These are phyloP conservation scores for Corythornis leucogaster DNA, from an alignment of 2,797 vertebrate genomes.

Conservation along the genomic window DNA sequence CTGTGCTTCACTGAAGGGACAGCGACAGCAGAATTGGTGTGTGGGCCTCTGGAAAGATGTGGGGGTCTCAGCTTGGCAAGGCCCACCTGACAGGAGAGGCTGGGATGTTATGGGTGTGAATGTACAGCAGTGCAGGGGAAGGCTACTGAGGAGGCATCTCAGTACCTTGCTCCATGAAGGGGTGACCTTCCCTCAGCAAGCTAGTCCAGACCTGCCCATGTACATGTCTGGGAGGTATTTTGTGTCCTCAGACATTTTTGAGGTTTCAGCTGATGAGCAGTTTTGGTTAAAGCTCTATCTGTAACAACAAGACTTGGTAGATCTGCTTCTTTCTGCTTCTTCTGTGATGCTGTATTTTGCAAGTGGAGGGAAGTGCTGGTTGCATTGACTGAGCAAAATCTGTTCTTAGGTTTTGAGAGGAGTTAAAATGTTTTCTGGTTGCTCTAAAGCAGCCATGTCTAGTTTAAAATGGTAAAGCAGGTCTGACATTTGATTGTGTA, in stretches of 20 bases:
- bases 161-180: not conserved
- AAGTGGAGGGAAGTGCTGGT: not conserved
- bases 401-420: not conserved
- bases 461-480: not conserved
- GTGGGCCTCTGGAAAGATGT: not conserved
- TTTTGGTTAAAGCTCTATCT: not conserved
- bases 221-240: not conserved
- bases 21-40: not conserved
- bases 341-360: not conserved
- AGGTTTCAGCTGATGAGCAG: not conserved
- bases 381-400: not conserved
- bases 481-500: not conserved
- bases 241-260: not conserved
- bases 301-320: not conserved
- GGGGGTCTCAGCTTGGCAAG: not conserved
- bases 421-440: not conserved
- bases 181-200: not conserved
- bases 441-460: not conserved
- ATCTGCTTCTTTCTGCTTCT: not conserved
- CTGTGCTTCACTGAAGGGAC: not conserved
- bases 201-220: not conserved
- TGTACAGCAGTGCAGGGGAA: not conserved
- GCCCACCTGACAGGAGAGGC: not conserved
- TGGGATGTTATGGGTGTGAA: fast-evolving
- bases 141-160: not conserved